These are phyloP conservation scores for Calliphora vicina DNA, from an alignment of 1,140 invertebrate genomes.

Conservation along the genomic window DNA sequence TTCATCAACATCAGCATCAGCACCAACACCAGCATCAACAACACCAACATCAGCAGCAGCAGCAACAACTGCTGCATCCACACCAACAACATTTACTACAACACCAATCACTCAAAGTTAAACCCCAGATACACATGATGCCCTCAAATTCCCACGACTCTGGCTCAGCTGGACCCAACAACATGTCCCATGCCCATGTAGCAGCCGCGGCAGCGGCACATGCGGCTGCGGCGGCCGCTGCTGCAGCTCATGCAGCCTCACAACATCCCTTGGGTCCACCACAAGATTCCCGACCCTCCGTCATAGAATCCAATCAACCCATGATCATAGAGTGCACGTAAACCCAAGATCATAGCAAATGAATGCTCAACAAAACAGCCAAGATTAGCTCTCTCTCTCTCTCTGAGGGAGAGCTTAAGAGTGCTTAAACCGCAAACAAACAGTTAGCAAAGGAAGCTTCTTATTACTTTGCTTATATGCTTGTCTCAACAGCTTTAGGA, in stretches of 20 bases:
- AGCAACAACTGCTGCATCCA: conserved; percentile 38
- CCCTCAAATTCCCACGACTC: conserved; percentile 52
- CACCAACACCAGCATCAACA: conserved; percentile 66
- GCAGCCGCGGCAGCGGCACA: conserved; percentile 47
- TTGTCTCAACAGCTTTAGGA: too few relatives aligned
- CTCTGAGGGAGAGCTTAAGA: neutral
- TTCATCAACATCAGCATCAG: conserved; percentile 51
- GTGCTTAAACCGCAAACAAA: neutral
- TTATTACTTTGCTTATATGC: too few relatives aligned
- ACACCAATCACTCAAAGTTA: conserved; percentile 35
- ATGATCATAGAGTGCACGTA: conserved; percentile 90
- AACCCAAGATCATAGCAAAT: neutral
- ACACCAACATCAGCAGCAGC: conserved; percentile 68
- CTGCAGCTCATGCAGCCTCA: conserved; percentile 63
- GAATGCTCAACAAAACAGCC: neutral
- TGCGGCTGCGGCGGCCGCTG: conserved; percentile 58
- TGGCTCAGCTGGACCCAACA: conserved; percentile 29
- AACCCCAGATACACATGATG: conserved; percentile 51
- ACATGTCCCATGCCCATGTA: conserved; percentile 44
- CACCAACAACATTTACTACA: conserved; percentile 39
- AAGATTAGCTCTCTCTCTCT: neutral
- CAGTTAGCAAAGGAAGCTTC: neutral
- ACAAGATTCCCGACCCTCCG: conserved; percentile 77
- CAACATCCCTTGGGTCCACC: conserved; percentile 61
- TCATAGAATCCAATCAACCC: conserved; percentile 84